phyloP scores from a whole-genome alignment of 2,797 vertebrate species.

The Buphagus erythrorhynchus region DNA sequence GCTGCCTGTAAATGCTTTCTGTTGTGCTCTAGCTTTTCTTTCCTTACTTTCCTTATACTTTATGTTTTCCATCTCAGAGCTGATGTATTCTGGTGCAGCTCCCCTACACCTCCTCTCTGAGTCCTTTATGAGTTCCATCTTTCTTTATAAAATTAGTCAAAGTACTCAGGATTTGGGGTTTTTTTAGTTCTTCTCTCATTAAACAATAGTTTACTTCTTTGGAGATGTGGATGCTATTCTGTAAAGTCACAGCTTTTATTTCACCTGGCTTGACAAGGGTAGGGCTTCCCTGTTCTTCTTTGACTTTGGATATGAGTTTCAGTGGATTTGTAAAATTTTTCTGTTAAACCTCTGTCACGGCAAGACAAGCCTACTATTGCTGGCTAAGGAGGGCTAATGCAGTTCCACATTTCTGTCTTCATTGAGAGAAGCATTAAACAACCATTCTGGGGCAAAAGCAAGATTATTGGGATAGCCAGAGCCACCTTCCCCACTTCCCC shows the following conservation, averaged over 20 bases:
- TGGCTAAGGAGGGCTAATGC: neutral
- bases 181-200: neutral
- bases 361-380: rapidly evolving
- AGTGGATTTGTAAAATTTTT: rapidly evolving
- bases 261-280: neutral
- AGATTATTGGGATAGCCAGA: neutral
- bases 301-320: neutral
- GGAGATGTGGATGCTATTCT: neutral
- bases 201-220: neutral
- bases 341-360: neutral
- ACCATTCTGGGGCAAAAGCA: neutral
- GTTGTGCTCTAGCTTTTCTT: neutral
- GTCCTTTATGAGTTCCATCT: neutral
- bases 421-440: neutral
- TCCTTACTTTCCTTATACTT: neutral
- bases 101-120: neutral
- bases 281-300: neutral
- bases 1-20: neutral
- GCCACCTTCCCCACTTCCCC: neutral
- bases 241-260: neutral
- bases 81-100: neutral
- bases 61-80: rapidly evolving
- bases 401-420: neutral
- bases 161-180: neutral
- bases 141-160: neutral